Evolutionary conservation across 2,113 vertebrate species (phyloP).

Genomic region (Promerops cafer): DNA sequence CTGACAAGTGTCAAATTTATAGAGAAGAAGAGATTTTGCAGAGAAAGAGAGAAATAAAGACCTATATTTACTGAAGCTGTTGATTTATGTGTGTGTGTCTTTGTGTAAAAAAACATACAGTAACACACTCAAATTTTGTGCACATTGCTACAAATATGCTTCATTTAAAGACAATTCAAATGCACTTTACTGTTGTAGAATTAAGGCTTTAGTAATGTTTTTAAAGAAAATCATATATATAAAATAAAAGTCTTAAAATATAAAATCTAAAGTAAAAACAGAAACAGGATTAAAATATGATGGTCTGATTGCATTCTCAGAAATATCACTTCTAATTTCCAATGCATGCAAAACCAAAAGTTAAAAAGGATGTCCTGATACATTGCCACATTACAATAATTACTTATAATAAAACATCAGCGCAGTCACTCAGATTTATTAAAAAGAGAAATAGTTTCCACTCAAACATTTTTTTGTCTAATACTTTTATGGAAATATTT

Average conservation of each 20-base stretch:
- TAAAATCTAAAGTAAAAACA: not conserved
- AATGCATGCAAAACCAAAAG: not conserved
- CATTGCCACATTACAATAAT: not conserved
- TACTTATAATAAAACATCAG: not conserved
- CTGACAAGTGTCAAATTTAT: not conserved
- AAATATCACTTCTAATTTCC: not conserved
- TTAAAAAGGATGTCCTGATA: not conserved
- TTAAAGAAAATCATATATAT: not conserved
- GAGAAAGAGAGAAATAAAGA: not conserved
- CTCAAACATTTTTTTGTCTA: not conserved
- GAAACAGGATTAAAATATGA: not conserved
- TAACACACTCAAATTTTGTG: not conserved
- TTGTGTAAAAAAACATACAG: not conserved
- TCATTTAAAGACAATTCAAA: not conserved
- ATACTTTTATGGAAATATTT: not conserved
- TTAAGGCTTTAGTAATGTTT: not conserved
- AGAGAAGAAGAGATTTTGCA: not conserved
- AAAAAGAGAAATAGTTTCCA: not conserved
- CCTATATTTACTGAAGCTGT: not conserved
- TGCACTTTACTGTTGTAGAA: not conserved
- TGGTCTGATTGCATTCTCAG: not conserved
- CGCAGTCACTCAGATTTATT: not conserved
- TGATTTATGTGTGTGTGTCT: not conserved
- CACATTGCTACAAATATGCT: not conserved
- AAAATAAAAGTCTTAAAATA: not conserved